Conservation (phyloP, 2,113 vertebrate genomes). For the Chloebia gouldiae region DNA sequence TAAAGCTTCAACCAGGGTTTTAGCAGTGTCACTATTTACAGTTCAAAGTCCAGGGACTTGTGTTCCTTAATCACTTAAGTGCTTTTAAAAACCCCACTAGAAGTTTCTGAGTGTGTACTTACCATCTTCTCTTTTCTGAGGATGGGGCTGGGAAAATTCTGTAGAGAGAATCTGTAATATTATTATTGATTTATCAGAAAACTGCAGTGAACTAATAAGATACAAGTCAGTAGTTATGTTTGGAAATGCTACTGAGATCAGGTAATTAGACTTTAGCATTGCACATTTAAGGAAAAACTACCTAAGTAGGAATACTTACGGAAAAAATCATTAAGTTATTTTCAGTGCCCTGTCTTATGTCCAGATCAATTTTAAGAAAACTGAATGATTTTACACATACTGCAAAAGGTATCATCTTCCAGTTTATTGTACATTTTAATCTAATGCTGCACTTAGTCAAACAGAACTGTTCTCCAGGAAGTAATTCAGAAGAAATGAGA, state of each 20-base stretch:
- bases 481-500: background rate
- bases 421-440: background rate
- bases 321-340: background rate
- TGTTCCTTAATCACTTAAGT: background rate
- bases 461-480: background rate
- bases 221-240: background rate
- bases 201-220: background rate
- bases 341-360: background rate
- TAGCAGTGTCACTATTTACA: conserved; percentile 24
- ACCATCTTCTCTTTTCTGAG: background rate
- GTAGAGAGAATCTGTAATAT: background rate
- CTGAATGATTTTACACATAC: background rate
- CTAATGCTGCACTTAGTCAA: background rate
- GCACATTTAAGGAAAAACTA: background rate
- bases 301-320: background rate
- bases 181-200: background rate
- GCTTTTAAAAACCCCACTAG: background rate
- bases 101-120: background rate
- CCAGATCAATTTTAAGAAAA: background rate
- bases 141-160: background rate
- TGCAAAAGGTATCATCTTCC: background rate
- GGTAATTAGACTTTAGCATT: background rate
- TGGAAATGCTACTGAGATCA: background rate
- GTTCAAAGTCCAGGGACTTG: conserved; percentile 17
- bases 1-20: background rate